These are phyloP conservation scores for Diadromus collaris DNA, from an alignment of 2,888 invertebrate genomes.

Conservation along the genomic window DNA sequence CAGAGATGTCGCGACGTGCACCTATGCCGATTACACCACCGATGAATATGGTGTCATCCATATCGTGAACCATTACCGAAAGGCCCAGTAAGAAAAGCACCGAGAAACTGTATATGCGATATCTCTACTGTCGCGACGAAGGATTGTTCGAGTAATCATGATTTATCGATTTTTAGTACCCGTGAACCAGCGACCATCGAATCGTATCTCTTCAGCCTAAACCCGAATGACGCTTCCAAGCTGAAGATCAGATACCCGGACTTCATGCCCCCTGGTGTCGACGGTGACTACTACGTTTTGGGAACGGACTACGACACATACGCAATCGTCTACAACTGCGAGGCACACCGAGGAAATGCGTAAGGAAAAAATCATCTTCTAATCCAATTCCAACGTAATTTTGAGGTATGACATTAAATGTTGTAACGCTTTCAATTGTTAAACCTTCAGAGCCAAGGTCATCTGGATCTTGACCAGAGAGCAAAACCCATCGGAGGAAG, in stretches of 20 bases:
- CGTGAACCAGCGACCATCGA: background rate
- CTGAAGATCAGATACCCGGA: background rate
- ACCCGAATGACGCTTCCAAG: conserved; percentile 5
- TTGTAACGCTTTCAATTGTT: background rate
- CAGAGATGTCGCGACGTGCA: background rate
- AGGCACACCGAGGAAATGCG: background rate
- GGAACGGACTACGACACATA: background rate
- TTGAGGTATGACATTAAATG: background rate
- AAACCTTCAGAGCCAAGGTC: background rate
- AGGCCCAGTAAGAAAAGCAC: background rate
- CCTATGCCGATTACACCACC: background rate
- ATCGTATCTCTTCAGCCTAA: background rate
- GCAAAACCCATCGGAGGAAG: background rate
- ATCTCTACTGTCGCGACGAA: background rate
- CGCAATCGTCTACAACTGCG: background rate
- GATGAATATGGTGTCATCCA: background rate
- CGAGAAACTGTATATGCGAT: background rate
- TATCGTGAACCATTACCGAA: background rate
- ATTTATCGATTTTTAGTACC: background rate
- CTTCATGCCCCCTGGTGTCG: background rate
- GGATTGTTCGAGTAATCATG: background rate
- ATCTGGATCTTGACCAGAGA: conserved; percentile 2
- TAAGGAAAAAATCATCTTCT: background rate
- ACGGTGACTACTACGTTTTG: background rate
- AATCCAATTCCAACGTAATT: background rate